Evolutionary conservation across 1,140 invertebrate species (phyloP).

Genomic region (Episyrphus balteatus): DNA sequence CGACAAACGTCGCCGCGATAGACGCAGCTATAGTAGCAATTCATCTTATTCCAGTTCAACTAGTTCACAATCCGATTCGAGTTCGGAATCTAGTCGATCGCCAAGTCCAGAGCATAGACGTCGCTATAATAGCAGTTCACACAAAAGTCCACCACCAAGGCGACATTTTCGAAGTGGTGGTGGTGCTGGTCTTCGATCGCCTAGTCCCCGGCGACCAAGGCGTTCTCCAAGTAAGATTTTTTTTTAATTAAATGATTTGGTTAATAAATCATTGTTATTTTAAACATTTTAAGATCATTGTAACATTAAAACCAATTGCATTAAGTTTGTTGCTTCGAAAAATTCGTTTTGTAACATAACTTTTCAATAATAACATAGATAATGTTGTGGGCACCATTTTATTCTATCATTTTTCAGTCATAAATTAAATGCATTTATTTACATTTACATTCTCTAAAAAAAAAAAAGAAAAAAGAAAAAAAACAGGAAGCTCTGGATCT

Average conservation of each 20-base stretch:
- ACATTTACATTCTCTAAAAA: too few relatives aligned
- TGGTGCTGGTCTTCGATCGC: slow-evolving; percentile 16
- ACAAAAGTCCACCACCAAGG: slow-evolving; percentile 19
- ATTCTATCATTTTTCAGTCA: too few relatives aligned
- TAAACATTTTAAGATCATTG: neutral
- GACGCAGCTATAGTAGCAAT: slow-evolving; percentile 38
- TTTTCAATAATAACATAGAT: too few relatives aligned
- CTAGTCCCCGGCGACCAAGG: slow-evolving; percentile 22
- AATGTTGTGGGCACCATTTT: too few relatives aligned
- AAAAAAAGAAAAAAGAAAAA: too few relatives aligned
- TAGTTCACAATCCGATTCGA: slow-evolving; percentile 38
- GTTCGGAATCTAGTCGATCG: slow-evolving; percentile 34
- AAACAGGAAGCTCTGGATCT: too few relatives aligned
- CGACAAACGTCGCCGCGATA: slow-evolving; percentile 29
- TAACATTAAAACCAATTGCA: too few relatives aligned
- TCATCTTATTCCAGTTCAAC: slow-evolving; percentile 62
- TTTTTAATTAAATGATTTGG: too few relatives aligned
- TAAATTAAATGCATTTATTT: too few relatives aligned
- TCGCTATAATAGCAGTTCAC: slow-evolving; percentile 21
- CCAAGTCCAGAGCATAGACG: slow-evolving; percentile 23
- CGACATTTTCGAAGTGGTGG: slow-evolving; percentile 11
- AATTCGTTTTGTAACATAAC: too few relatives aligned
- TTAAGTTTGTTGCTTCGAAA: too few relatives aligned
- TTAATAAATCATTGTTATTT: neutral
- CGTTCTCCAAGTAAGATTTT: slow-evolving; percentile 27